phyloP scores from a whole-genome alignment of 2,113 vertebrate genomes.

The Heterotis niloticus region DNA sequence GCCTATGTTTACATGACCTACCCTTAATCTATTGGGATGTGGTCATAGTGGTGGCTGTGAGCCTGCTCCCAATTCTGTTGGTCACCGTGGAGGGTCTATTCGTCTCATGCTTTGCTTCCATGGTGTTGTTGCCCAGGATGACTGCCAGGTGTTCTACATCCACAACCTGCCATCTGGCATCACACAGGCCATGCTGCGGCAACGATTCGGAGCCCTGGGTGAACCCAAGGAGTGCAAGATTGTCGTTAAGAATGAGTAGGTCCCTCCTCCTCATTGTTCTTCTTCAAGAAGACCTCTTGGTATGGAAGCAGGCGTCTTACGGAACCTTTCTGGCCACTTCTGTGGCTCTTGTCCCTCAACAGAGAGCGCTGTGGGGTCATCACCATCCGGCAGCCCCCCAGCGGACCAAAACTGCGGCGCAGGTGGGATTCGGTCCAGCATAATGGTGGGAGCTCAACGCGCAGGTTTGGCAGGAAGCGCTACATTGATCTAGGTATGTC shows the following conservation, averaged over 20 bases:
- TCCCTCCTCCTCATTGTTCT: not conserved
- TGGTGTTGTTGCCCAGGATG: constrained; percentile 72
- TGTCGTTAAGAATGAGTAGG: constrained; percentile 78
- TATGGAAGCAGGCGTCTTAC: not conserved
- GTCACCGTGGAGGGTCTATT: no score
- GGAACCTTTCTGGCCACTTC: constrained; percentile 21
- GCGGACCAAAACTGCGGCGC: constrained; percentile 67
- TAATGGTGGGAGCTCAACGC: constrained; percentile 65
- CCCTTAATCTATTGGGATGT: not conserved
- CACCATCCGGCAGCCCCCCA: constrained; percentile 77
- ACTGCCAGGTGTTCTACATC: constrained; percentile 90
- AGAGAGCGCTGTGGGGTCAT: constrained; percentile 89
- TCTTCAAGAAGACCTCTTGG: not conserved
- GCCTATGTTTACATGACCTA: not conserved
- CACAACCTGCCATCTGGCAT: constrained; percentile 86
- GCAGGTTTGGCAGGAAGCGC: constrained; percentile 82
- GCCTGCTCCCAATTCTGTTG: not conserved
- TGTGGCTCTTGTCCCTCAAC: constrained; percentile 39
- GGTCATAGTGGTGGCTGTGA: not conserved
- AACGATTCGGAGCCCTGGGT: constrained; percentile 88
- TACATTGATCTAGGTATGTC: constrained; percentile 85
- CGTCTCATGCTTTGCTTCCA: constrained; percentile 51
- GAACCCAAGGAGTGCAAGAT: constrained; percentile 88
- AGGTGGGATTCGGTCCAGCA: constrained; percentile 74
- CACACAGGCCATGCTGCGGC: constrained; percentile 86